Percentiles rank a stretch among this genome's conserved stretches.
Conservation (phyloP, 1,140 invertebrate genomes). For the Parapsyche elsis region DNA sequence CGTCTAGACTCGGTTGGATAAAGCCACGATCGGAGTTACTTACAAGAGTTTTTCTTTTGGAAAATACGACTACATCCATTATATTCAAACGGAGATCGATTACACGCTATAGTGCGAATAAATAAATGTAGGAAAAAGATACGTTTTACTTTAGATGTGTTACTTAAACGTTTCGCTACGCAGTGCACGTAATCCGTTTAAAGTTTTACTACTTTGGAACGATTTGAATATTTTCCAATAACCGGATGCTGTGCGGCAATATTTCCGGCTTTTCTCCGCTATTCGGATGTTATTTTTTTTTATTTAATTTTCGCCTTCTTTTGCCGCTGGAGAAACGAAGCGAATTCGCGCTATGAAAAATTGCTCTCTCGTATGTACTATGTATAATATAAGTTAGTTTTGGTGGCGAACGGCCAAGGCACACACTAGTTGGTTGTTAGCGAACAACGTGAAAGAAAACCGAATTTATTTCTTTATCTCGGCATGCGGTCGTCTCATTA, state of each 20-base stretch:
- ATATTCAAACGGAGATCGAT: background rate
- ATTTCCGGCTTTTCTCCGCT: background rate
- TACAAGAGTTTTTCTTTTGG: background rate
- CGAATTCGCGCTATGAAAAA: slow-evolving; percentile 22
- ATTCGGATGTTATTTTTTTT: background rate
- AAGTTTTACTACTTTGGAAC: no score
- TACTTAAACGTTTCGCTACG: no score
- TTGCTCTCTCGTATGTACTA: slow-evolving; percentile 6
- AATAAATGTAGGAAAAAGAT: background rate
- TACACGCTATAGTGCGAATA: background rate
- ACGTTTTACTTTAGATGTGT: no score
- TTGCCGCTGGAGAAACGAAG: background rate
- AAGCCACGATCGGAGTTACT: background rate
- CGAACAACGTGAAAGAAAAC: slow-evolving; percentile 18
- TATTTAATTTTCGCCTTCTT: slow-evolving; percentile 4
- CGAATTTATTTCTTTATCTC: slow-evolving; percentile 38
- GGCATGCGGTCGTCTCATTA: slow-evolving; percentile 35
- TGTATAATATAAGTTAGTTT: slow-evolving; percentile 20
- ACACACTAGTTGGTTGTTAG: slow-evolving; percentile 37
- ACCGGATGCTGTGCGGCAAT: background rate
- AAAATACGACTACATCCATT: background rate
- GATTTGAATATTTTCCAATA: background rate
- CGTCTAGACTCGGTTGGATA: background rate
- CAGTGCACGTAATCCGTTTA: no score
- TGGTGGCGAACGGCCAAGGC: slow-evolving; percentile 14